Evolutionary conservation across 2,113 vertebrate genomes (phyloP), one percentile per base, ranked within the genome.

Genomic region (Tinamus guttatus): DNA sequence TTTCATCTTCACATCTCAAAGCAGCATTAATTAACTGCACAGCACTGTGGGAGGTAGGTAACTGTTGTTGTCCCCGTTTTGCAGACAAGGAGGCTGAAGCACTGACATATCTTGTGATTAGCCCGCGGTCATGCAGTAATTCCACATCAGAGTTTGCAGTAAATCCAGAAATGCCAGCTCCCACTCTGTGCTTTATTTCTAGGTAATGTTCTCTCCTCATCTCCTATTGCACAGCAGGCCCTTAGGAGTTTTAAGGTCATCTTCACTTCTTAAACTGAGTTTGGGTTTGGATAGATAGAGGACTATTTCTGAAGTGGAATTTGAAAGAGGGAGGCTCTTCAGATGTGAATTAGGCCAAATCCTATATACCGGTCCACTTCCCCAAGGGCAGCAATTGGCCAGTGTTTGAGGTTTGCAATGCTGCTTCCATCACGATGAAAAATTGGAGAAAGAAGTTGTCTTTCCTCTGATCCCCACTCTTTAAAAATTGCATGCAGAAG

Each of bases 1-100:
- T 96, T 94, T 95, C 91, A 95, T 94, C 95, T 94, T 87, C 56
- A 3, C 80, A 65, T 38, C 85, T 95, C 93, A 84, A 93, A 96
- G 84, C 88, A 96, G 32, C 82, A 63, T 94, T 97, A 93, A 95
- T 95, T 89, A 95, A 85, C 90, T 41, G 86, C 7, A 0, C 2
- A 11, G 80, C 92, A 56, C n/a, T 6, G 74, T 38, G 69, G 82
- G 94, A 93, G 54, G 74, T 38, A 75, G 70, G 70, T 79, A 45
- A 22, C 82, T 90, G 32, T 43, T 88, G 60, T 45, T 65, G 82
- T 83, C 58, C 84, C 28, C 0, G 21, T 81, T 82, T 97, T 86
- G 76, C 59, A 94, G 93, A 75, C 79, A 77, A 91, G 64, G 82
- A 95, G 65, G 71, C 52, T 69, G 90, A 52, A 75, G 43, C 25